Conservation (phyloP, 1,140 invertebrate species). For the Nasonia vitripennis region DNA sequence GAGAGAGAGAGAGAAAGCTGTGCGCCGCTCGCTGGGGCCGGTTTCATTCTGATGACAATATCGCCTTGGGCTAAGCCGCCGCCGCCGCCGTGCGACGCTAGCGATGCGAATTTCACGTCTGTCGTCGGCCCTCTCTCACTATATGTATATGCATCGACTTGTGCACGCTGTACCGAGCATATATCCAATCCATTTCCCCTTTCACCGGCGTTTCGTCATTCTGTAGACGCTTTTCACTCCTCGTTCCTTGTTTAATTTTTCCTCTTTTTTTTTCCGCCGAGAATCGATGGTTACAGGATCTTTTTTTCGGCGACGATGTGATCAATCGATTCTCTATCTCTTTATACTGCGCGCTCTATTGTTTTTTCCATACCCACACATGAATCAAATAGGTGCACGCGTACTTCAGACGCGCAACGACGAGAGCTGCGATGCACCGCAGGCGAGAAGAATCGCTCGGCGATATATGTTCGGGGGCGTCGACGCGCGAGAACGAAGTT, state of each 20-base stretch:
- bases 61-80: constrained; percentile 64
- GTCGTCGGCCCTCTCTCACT: neutral
- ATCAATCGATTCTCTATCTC: neutral
- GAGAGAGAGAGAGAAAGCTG: constrained; percentile 35
- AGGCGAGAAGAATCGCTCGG: neutral
- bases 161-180: neutral
- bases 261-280: neutral
- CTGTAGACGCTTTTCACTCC: constrained; percentile 18
- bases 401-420: neutral
- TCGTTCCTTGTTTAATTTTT: neutral
- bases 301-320: neutral
- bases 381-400: neutral
- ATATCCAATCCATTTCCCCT: constrained; percentile 45
- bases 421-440: neutral
- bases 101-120: constrained; percentile 61
- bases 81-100: constrained; percentile 58
- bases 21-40: constrained; percentile 46
- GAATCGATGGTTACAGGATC: neutral
- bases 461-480: neutral
- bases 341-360: neutral
- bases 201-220: constrained; percentile 5
- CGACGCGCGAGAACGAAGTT: neutral
- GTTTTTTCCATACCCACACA: neutral
- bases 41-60: constrained; percentile 71
- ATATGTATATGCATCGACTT: too few species aligned